Conservation (phyloP, 2,888 invertebrate genomes). For the Leptothorax acervorum region DNA sequence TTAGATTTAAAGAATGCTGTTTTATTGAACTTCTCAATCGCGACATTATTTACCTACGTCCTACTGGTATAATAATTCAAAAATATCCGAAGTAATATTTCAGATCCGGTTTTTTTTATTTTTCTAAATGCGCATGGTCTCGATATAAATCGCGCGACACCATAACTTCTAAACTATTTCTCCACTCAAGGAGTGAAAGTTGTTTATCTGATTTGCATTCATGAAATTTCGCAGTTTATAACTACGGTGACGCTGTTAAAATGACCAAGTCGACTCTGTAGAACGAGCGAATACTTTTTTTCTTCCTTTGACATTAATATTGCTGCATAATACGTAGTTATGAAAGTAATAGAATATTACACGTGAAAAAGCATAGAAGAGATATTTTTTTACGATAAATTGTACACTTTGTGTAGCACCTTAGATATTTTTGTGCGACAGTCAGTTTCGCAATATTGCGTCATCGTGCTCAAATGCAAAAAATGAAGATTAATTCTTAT, state of each 20-base stretch:
- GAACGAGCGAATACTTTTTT: background rate
- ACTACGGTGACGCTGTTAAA: background rate
- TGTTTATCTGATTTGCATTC: conserved; percentile 8
- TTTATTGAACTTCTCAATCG: background rate
- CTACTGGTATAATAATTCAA: background rate
- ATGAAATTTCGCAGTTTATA: background rate
- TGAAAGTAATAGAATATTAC: background rate
- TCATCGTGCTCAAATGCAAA: background rate
- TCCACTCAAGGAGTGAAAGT: conserved; percentile 2
- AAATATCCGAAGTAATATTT: conserved; percentile 1
- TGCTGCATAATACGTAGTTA: background rate
- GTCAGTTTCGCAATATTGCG: conserved; percentile 30
- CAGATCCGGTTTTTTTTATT: background rate
- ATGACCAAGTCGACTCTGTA: background rate
- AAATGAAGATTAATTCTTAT: conserved; percentile 1
- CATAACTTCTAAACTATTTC: background rate
- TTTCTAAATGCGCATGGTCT: background rate
- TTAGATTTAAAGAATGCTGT: background rate
- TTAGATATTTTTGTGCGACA: background rate
- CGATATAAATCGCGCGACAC: background rate
- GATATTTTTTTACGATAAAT: background rate
- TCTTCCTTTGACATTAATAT: background rate
- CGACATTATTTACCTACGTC: background rate
- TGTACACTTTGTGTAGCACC: background rate
- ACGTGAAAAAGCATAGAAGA: background rate